Evolutionary conservation across 1,140 invertebrate genomes (phyloP), one percentile per base, ranked within the genome.

Genomic region (Plectrocnemia conspersa): DNA sequence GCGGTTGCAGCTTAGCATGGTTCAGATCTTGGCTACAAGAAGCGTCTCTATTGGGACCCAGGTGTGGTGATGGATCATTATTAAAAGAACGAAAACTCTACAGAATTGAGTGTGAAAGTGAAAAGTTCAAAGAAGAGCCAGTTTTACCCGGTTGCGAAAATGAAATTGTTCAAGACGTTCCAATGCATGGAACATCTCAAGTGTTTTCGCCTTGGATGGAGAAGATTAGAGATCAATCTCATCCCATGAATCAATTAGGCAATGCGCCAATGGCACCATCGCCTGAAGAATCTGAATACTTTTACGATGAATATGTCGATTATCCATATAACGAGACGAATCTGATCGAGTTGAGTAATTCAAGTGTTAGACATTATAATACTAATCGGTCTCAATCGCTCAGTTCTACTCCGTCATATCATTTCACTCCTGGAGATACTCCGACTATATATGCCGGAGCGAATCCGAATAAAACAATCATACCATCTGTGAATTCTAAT

Each of bases 1-100:
- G 89, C 68, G 83, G 85, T 7, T 91, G 89, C 64, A 81, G 81
- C 52, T 79, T 89, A 68, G 72, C 87, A 18, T 91, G 89, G 89
- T 68, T 91, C 1, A 80, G 85, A 61, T 81, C 83, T n/a, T 91
- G 88, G 88, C 64, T 90, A 9, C 80, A 83, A 59, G 84, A 88
- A 65, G 79, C 82, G 0, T 79, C 81, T 6, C 74, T 79, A 5
- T 78, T 83, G 4, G 84, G 85, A 11, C 87, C 87, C 11, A 79
- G 79, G 65, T 91, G 88, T 67, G 76, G 79, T 9, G 86, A 90
- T 64, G 88, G 88, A 1, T 81, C 80, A 7, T 73, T 86, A 0
- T 76, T 90, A 1, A 80, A 82, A 58, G 81, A 86, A 50, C 79
- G 85, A 49, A 76, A 83, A 40, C 76, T 89, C 42, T 81, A 82